Base-by-base conservation (phyloP, 2,888 invertebrate species). In the Metallyticus violacea region DNA sequence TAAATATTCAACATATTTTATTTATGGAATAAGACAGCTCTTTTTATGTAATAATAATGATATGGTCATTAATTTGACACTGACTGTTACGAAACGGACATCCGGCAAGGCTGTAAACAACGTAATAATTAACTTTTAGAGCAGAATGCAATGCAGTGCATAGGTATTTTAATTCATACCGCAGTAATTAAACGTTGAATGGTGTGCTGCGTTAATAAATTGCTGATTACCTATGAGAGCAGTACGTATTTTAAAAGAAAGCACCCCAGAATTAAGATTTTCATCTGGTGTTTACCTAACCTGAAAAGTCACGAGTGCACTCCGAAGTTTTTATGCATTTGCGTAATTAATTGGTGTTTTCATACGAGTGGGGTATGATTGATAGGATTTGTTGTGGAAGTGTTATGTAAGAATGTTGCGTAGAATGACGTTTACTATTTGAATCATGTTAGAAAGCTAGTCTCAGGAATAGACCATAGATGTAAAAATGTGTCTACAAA, bases 301-400 rank as follows among this genome's bases (percentile, higher is more conserved):
- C 40, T 62, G 40, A 62, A 62, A 62, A 62, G 40, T 62, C 40
- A 91, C 89, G 90, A 91, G 92, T 92, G 90, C 93, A 92, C 9
- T n/a, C 27, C 62, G n/a, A 77, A 85, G 27, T 26, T 27, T 28
- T 85, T 76, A 26, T 25, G 9, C 9, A 26, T 26, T n/a, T 28
- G 77, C 77, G 25, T 76, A 76, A 77, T 28, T 22, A 62, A 22
- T 15, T 27, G 76, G 62, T 26, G 26, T 77, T 76, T n/a, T n/a
- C n/a, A n/a, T n/a, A n/a, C n/a, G n/a, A n/a, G n/a, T 62, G 9
- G 2, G 15, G 1, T 15, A 62, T 62, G 40, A 15, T 15, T 62
- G 40, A 22, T 15, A 62, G 7, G 3, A 1, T 0, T 62, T 22
- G 40, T 9, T 62, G 40, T 15, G 40, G 40, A 15, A 3, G 40